A percentile compares a stretch with the other conserved stretches of the same genome.
phyloP scores from a whole-genome alignment of 2,797 vertebrate genomes.

The Furcifer pardalis region DNA sequence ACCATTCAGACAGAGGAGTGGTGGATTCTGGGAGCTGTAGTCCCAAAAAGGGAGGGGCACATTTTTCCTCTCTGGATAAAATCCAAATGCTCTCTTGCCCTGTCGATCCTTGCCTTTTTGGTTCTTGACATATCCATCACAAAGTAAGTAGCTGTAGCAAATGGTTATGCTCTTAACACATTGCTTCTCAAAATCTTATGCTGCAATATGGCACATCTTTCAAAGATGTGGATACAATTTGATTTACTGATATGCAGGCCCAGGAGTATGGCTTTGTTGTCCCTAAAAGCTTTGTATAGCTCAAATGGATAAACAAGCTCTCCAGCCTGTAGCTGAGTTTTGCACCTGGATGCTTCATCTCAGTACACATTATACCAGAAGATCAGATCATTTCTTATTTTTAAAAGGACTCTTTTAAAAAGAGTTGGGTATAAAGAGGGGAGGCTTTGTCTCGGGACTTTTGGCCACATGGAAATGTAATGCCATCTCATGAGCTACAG shows the following conservation, averaged over 20 bases:
- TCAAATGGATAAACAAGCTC: neutral
- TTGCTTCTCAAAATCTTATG: neutral
- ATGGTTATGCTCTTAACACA: neutral
- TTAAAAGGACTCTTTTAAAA: neutral
- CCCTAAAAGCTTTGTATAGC: neutral
- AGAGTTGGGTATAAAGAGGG: neutral
- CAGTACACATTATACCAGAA: neutral
- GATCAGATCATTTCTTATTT: neutral
- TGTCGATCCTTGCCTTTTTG: neutral
- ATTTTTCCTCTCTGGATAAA: too few relatives aligned
- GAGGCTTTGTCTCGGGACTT: neutral
- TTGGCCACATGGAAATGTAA: neutral
- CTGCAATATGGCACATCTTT: neutral
- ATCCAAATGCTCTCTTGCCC: too few relatives aligned
- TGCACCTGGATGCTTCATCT: too few relatives aligned
- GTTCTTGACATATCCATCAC: neutral
- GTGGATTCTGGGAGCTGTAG: too few relatives aligned
- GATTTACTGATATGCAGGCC: neutral
- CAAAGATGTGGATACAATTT: neutral
- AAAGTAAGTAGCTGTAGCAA: too few relatives aligned
- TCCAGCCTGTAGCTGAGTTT: neutral
- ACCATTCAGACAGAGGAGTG: too few relatives aligned
- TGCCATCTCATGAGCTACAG: neutral
- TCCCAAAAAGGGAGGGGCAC: too few relatives aligned
- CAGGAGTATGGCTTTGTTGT: neutral